phyloP scores from a whole-genome alignment of 2,888 invertebrate species.

The Icerya purchasi region DNA sequence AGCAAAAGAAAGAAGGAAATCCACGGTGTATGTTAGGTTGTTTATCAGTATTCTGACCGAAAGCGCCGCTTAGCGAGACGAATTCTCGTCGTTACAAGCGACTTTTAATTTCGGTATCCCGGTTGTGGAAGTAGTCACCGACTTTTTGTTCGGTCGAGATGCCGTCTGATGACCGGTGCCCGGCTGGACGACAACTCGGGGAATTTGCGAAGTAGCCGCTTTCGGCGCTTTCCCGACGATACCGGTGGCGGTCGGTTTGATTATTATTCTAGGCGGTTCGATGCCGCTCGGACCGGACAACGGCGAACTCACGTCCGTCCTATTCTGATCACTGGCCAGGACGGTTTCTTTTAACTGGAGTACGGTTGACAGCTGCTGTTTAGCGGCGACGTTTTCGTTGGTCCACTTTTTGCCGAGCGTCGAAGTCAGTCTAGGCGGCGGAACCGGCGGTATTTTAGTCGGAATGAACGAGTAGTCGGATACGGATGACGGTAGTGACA shows the following conservation, averaged over 20 bases:
- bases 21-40: conserved; percentile 9
- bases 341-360: conserved; percentile 2
- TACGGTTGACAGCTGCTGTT: background rate
- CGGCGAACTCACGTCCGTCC: background rate
- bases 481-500: conserved; percentile 21
- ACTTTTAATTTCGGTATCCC: background rate
- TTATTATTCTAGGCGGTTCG: background rate
- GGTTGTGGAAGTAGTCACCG: background rate
- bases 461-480: conserved; percentile 21
- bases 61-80: too few species aligned
- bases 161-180: background rate
- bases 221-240: background rate
- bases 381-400: background rate
- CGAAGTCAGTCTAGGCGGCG: conserved; percentile 49
- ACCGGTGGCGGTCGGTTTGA: background rate
- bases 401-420: conserved; percentile 36
- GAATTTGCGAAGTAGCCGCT: background rate
- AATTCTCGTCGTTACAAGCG: too few species aligned
- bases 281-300: background rate
- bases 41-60: too few species aligned
- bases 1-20: conserved; percentile 1
- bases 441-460: conserved; percentile 35
- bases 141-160: background rate
- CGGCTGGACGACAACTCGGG: background rate
- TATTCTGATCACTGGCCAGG: conserved; percentile 2